Evolutionary conservation across 2,797 vertebrate species (phyloP).

Genomic region (Myotis findleyi): DNA sequence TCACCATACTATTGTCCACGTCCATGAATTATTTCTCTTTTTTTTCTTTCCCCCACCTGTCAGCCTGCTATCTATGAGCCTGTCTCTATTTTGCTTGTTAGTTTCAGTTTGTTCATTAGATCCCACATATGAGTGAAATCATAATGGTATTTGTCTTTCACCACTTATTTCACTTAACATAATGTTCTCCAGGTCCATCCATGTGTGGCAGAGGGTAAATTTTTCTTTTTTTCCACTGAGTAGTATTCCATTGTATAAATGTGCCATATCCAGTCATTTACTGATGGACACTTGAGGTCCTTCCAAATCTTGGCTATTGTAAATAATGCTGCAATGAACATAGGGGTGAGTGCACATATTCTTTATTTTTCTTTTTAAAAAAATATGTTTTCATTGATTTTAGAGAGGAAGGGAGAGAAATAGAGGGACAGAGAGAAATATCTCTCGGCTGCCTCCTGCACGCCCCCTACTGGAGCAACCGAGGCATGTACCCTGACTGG

Average conservation of each 20-base stretch:
- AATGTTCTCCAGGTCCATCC: not conserved
- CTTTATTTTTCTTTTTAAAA: not conserved
- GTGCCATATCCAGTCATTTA: not conserved
- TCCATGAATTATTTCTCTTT: not conserved
- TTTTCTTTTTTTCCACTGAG: not conserved
- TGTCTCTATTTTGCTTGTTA: not conserved
- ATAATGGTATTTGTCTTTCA: not conserved
- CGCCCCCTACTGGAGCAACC: no score
- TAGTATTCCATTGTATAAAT: not conserved
- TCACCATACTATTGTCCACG: not conserved
- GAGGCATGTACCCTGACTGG: no score
- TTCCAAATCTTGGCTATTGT: not conserved
- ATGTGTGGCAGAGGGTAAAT: not conserved
- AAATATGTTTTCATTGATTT: no score
- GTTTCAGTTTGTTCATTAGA: not conserved
- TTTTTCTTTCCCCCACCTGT: not conserved
- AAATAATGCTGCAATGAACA: not conserved
- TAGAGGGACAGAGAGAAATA: no score
- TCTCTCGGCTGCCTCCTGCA: no score
- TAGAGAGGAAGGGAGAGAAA: no score
- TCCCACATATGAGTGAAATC: not conserved
- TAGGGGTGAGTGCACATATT: not conserved
- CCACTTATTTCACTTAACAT: not conserved
- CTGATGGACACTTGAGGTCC: not conserved
- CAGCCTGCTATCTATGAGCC: not conserved